phyloP scores from a whole-genome alignment of 2,888 invertebrate species.

The Caenorhabditis wallacei region DNA sequence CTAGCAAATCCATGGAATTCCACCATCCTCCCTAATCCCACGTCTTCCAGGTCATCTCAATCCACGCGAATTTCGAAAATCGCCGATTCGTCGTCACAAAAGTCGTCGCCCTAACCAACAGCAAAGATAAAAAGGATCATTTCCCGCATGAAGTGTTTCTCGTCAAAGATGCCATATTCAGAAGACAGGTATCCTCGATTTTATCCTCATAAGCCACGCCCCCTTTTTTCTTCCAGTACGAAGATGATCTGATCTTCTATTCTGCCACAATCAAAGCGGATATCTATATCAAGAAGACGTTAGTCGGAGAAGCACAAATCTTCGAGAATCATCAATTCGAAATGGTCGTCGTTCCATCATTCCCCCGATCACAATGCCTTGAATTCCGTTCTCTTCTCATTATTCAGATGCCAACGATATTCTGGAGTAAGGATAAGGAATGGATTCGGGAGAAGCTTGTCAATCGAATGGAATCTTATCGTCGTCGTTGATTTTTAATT shows the following conservation, averaged over 20 bases:
- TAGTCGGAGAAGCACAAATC: neutral
- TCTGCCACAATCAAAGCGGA: neutral
- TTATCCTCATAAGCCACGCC: too few species aligned
- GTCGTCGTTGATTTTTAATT: neutral
- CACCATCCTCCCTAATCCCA: neutral
- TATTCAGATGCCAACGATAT: neutral
- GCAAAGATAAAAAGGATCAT: conserved; percentile 16
- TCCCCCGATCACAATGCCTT: conserved; percentile 4
- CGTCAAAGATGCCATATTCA: conserved; percentile 7
- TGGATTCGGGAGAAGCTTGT: conserved; percentile 34
- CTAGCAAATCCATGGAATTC: too few species aligned
- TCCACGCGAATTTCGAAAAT: conserved; percentile 36
- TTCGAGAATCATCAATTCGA: neutral
- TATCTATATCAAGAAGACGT: conserved; percentile 1
- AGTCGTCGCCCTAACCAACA: conserved; percentile 28
- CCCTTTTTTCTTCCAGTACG: neutral
- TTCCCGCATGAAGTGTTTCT: conserved; percentile 42
- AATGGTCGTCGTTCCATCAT: conserved; percentile 37
- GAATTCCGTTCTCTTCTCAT: conserved; percentile 27
- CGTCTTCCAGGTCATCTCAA: conserved; percentile 9
- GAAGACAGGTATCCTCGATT: neutral
- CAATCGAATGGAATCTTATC: conserved; percentile 4
- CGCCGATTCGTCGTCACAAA: conserved; percentile 10
- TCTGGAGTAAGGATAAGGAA: conserved; percentile 25
- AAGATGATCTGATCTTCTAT: conserved; percentile 8